A percentile compares a stretch with the other conserved stretches of the same genome.
phyloP scores from a whole-genome alignment of 2,113 vertebrate genomes.

The Daphoenositta chrysoptera region DNA sequence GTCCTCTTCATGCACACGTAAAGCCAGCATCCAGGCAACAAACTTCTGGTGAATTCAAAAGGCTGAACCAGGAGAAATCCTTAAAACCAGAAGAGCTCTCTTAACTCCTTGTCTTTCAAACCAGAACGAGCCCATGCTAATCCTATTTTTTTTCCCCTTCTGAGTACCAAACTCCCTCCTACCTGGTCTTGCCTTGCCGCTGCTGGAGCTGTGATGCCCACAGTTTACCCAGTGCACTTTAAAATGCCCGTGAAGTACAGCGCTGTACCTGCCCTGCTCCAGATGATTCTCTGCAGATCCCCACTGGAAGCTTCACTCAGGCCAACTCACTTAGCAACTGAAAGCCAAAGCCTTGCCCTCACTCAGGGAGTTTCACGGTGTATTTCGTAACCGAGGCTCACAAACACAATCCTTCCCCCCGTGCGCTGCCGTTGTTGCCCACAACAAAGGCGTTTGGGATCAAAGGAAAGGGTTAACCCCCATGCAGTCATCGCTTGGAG shows the following conservation, averaged over 20 bases:
- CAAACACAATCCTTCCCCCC: not conserved
- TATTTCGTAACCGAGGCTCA: not conserved
- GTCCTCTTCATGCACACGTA: not conserved
- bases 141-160: not conserved
- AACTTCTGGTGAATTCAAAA: not conserved
- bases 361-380: not conserved
- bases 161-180: not conserved
- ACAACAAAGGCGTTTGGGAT: conserved; percentile 3
- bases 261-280: not conserved
- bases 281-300: not conserved
- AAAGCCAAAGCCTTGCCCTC: not conserved
- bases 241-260: not conserved
- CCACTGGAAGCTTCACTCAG: not conserved
- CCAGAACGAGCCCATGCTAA: not conserved
- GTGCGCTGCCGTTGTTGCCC: rapidly evolving
- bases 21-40: not conserved
- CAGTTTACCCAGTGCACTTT: not conserved
- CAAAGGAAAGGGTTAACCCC: conserved; percentile 68
- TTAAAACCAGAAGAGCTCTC: not conserved
- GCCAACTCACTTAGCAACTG: conserved; percentile 41
- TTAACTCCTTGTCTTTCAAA: not conserved
- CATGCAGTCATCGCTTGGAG: not conserved
- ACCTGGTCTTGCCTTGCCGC: not conserved
- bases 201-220: not conserved
- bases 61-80: not conserved